Conservation (phyloP, 2,888 invertebrate species). For the Heteromurus nitidus region DNA sequence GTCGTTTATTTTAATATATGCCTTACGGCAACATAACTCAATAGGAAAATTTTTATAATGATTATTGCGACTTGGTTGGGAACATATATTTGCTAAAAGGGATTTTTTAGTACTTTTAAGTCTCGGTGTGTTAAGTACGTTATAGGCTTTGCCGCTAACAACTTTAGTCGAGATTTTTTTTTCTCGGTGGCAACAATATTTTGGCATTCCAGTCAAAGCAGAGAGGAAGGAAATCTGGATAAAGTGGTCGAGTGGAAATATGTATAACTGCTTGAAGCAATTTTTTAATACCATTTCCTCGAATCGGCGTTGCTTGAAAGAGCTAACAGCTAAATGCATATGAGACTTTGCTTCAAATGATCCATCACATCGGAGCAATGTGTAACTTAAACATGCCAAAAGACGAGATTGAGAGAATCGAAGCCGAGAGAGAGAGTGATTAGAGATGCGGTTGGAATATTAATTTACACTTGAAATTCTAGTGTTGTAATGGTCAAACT, state of each 20-base stretch:
- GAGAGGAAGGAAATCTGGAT: conserved; percentile 31
- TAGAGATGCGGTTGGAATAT: conserved; percentile 59
- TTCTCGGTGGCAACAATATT: too few relatives aligned
- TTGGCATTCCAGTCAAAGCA: conserved; percentile 21
- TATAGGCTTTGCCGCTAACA: too few relatives aligned
- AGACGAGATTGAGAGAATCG: too few relatives aligned
- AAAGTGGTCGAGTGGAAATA: not conserved
- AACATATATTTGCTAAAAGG: too few relatives aligned
- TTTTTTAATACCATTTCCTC: not conserved
- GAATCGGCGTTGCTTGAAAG: not conserved
- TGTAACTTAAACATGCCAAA: too few relatives aligned
- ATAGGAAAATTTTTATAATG: too few relatives aligned
- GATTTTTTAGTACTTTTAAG: too few relatives aligned
- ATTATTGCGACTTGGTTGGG: too few relatives aligned
- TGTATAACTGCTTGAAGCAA: not conserved
- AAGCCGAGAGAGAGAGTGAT: conserved; percentile 48
- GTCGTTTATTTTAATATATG: too few relatives aligned
- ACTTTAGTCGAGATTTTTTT: too few relatives aligned
- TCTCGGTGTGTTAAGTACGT: too few relatives aligned
- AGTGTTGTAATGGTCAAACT: conserved; percentile 11
- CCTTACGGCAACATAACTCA: too few relatives aligned
- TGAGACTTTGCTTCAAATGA: not conserved
- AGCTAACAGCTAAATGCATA: not conserved
- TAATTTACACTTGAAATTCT: conserved; percentile 62
- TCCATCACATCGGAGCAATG: conserved; percentile 3